Conservation (phyloP, 2,888 invertebrate species). For the Cinara cedri region DNA sequence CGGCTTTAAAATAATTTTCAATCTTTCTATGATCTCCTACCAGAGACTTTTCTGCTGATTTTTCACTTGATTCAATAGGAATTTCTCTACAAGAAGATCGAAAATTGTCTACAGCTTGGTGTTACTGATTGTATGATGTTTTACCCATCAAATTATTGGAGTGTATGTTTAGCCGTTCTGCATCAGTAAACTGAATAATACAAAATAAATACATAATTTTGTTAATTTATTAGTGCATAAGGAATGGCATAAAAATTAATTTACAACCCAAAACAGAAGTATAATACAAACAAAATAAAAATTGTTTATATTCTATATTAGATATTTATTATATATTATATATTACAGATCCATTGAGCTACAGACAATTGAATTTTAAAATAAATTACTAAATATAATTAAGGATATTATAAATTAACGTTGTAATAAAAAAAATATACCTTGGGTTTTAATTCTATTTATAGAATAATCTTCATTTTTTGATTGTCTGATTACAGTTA, state of each 20-base stretch:
- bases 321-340: conserved; percentile 53
- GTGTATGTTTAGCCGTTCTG: not conserved
- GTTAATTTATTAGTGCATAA: too few relatives aligned
- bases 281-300: too few relatives aligned
- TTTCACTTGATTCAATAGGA: conserved; percentile 39
- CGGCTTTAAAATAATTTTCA: not conserved
- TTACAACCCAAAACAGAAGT: too few relatives aligned
- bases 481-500: conserved; percentile 36
- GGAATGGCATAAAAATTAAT: too few relatives aligned
- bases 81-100: conserved; percentile 42
- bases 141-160: not conserved
- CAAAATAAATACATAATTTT: too few relatives aligned
- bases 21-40: not conserved
- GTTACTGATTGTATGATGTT: not conserved
- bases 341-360: conserved; percentile 55
- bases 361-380: not conserved
- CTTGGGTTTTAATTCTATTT: conserved; percentile 16
- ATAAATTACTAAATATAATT: not conserved
- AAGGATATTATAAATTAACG: not conserved
- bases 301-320: too few relatives aligned
- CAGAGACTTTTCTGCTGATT: conserved; percentile 5
- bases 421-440: conserved; percentile 9
- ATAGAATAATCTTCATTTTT: conserved; percentile 20
- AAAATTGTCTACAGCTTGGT: conserved; percentile 54
- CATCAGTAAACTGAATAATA: conserved; percentile 1